Percentiles rank a stretch among this genome's conserved stretches.
These are phyloP conservation scores for Volucella zonaria DNA, from an alignment of 2,888 invertebrate species.

Conservation along the genomic window DNA sequence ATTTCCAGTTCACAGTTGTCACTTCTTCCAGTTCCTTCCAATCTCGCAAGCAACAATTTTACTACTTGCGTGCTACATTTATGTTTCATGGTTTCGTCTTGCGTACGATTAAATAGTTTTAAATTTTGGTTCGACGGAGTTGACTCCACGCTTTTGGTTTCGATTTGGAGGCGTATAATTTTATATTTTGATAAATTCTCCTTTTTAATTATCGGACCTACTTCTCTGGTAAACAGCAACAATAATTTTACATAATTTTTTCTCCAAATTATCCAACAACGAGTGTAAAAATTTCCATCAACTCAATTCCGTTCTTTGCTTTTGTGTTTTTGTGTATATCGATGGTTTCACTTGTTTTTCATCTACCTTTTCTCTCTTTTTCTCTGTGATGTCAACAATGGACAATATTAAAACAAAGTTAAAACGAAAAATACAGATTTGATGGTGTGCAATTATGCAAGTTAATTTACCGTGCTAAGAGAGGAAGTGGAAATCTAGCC, in stretches of 20 bases:
- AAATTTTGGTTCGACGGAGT: conserved; percentile 14
- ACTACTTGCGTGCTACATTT: conserved; percentile 18
- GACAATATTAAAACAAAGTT: too few relatives aligned
- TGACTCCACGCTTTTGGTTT: conserved; percentile 14
- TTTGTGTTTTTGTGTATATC: conserved; percentile 43
- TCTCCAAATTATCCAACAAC: neutral
- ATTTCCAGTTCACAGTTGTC: conserved; percentile 17
- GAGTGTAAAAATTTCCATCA: neutral
- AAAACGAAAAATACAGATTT: conserved; percentile 4
- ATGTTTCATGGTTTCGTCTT: conserved; percentile 5
- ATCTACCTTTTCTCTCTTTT: neutral
- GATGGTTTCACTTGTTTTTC: conserved; percentile 25
- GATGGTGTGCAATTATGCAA: conserved; percentile 31
- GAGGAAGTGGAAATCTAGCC: conserved; percentile 4
- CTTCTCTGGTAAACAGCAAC: conserved; percentile 52
- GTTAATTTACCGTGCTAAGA: conserved; percentile 25
- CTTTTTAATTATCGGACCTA: conserved; percentile 49
- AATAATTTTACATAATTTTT: conserved; percentile 6
- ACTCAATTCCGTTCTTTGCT: conserved; percentile 5
- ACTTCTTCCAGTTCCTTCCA: neutral
- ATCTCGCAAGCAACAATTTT: conserved; percentile 36
- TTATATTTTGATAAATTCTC: conserved; percentile 19
- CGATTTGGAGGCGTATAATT: conserved; percentile 54
- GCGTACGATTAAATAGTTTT: conserved; percentile 37
- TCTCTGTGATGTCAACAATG: conserved; percentile 57